Percentiles rank a stretch among this genome's conserved stretches.
Evolutionary conservation across 2,113 vertebrate species (phyloP).

Genomic region (Paramisgurnus dabryanus): DNA sequence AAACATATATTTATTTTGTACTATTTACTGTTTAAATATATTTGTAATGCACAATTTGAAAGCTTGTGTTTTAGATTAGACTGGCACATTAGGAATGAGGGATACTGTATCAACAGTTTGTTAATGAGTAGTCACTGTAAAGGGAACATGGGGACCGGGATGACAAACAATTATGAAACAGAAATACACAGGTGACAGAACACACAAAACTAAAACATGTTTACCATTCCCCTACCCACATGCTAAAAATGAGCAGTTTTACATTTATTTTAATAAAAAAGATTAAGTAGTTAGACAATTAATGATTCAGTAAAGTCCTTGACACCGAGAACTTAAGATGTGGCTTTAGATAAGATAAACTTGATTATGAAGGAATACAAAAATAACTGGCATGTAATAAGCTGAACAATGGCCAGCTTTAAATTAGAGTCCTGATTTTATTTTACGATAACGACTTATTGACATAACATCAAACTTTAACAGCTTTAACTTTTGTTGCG

Average conservation of each 20-base stretch:
- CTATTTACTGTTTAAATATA: too few relatives aligned
- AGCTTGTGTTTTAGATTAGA: conserved; percentile 5
- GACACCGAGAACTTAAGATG: background rate
- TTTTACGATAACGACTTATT: too few relatives aligned
- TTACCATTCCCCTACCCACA: too few relatives aligned
- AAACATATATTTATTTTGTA: too few relatives aligned
- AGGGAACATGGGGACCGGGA: conserved; percentile 52
- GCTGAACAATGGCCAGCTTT: too few relatives aligned
- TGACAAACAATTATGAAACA: conserved; percentile 46
- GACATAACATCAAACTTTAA: too few relatives aligned
- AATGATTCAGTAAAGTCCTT: background rate
- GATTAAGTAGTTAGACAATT: conserved; percentile 10
- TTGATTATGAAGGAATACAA: conserved; percentile 2
- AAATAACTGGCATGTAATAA: too few relatives aligned
- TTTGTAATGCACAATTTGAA: too few relatives aligned
- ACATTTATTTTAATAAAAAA: background rate
- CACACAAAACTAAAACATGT: conserved; percentile 9
- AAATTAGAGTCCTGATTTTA: too few relatives aligned
- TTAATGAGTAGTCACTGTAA: conserved; percentile 40
- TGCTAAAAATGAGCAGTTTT: background rate
- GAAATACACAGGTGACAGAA: conserved; percentile 21
- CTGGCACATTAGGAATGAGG: background rate
- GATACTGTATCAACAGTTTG: background rate
- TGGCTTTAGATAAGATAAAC: conserved; percentile 36
- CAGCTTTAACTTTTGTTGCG: too few relatives aligned